phyloP scores from a whole-genome alignment of 2,888 invertebrate species.

The Seira musarum region DNA sequence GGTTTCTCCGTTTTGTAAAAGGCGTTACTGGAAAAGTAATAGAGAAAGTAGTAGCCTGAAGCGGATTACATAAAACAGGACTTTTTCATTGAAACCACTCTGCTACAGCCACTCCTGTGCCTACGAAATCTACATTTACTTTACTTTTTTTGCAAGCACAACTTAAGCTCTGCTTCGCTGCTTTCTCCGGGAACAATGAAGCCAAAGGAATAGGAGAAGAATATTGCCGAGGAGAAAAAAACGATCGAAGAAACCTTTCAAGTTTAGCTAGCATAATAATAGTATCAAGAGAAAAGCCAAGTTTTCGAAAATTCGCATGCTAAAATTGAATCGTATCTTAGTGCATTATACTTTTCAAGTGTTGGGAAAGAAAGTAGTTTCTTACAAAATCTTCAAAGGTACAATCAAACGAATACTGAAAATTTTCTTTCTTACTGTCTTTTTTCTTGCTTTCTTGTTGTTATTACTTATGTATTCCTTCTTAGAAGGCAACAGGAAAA shows the following conservation, averaged over 20 bases:
- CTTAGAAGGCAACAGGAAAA: no score
- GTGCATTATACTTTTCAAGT: no score
- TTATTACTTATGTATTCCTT: no score
- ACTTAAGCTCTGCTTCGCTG: no score
- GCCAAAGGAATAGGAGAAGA: constrained; percentile 21
- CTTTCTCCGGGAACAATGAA: constrained; percentile 41
- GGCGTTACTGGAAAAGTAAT: constrained; percentile 49
- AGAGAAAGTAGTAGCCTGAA: constrained; percentile 51
- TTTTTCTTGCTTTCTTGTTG: no score
- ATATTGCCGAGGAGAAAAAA: constrained; percentile 8
- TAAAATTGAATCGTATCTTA: no score
- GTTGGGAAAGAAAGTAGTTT: no score
- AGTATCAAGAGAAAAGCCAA: constrained; percentile 31
- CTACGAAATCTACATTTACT: constrained; percentile 1
- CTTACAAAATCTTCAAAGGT: no score
- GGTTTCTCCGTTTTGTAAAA: constrained; percentile 50
- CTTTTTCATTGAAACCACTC: no score
- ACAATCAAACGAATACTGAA: no score
- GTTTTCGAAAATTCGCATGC: constrained; percentile 35
- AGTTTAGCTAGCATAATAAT: constrained; percentile 20
- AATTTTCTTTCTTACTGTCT: no score
- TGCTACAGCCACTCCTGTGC: constrained; percentile 28
- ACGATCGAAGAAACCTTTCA: constrained; percentile 46
- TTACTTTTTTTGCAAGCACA: constrained; percentile 32
- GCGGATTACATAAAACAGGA: constrained; percentile 54